phyloP scores from a whole-genome alignment of 2,113 vertebrate species.

The Oryzias melastigma region DNA sequence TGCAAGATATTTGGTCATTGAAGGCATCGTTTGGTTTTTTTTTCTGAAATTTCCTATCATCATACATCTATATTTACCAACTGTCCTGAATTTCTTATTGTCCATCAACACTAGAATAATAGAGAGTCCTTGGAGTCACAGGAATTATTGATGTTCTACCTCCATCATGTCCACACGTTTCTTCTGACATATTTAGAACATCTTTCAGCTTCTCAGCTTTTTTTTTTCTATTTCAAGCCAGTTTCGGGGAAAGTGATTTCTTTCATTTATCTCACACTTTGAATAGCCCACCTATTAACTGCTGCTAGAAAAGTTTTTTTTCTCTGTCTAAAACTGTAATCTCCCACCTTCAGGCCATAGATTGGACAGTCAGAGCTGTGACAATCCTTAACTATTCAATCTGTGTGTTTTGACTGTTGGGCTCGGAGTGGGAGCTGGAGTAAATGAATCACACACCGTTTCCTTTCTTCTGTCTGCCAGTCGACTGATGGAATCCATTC shows the following conservation, averaged over 20 bases:
- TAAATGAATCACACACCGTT: conserved; percentile 68
- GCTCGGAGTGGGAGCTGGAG: conserved; percentile 55
- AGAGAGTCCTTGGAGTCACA: not conserved
- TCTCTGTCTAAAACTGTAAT: conserved; percentile 16
- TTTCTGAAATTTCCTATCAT: conserved; percentile 27
- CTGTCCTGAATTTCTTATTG: conserved; percentile 13
- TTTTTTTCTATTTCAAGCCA: not conserved
- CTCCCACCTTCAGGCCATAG: conserved; percentile 31
- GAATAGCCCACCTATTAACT: conserved; percentile 33
- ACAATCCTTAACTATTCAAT: conserved; percentile 53
- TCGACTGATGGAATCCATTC: conserved; percentile 67
- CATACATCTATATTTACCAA: conserved; percentile 5
- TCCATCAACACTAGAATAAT: not conserved
- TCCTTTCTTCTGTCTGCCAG: conserved; percentile 63
- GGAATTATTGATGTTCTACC: not conserved
- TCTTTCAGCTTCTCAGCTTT: not conserved
- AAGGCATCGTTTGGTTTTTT: conserved; percentile 47
- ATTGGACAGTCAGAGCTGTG: conserved; percentile 42
- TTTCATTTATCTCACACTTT: conserved; percentile 4
- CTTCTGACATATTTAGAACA: conserved; percentile 3
- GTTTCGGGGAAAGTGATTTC: not conserved
- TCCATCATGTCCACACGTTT: not conserved
- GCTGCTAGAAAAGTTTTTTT: conserved; percentile 9
- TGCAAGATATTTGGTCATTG: conserved; percentile 46
- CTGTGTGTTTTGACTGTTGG: conserved; percentile 64